Base-by-base conservation (phyloP, 1,140 invertebrate genomes). In the fruit fly (Drosophila melanogaster) region DNA sequence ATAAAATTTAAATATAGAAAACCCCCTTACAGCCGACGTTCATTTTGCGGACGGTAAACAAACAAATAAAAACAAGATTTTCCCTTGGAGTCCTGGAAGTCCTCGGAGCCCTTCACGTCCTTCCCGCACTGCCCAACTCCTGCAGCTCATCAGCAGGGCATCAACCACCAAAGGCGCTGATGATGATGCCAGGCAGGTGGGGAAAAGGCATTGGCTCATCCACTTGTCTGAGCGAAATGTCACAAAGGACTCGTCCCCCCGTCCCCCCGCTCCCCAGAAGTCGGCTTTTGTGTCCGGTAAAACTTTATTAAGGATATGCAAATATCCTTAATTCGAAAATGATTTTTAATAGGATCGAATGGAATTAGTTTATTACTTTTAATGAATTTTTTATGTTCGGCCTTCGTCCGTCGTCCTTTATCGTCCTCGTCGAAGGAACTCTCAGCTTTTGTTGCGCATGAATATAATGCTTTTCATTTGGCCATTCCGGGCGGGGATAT, bases 361-460 rank as follows among this genome's bases (percentile, higher is more conserved):
- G 90, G 90, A 92, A 92, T 92, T 92, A 91, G 90, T 90, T 92
- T 91, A 92, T 92, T 92, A 92, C 90, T 91, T 92, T 91, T 92
- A 92, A 92, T 92, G 90, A 92, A 92, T 91, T 92, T 92, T 92
- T 91, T 91, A 92, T 92, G 90, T 91, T 40, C 26, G 35, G 50
- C 70, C 50, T 38, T 43, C 33, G 37, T 49, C 15, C 24, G 35
- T 6, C n/a, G 26, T 66, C 17, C 41, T 38, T 8, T 22, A 22
- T 22, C 19, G 26, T 15, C 43, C 1, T 47, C 44, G 19, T 26
- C 22, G 44, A 26, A n/a, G 44, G 47, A 33, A 33, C 24, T 50
- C 24, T 50, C 26, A 15, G 66, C 58, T 46, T 79, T 89, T 89
- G 79, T 84, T 87, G 64, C 24, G 79, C 79, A 58, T 77, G 81